Conservation (phyloP, 1,140 invertebrate genomes). For the Hyphantria cunea region DNA sequence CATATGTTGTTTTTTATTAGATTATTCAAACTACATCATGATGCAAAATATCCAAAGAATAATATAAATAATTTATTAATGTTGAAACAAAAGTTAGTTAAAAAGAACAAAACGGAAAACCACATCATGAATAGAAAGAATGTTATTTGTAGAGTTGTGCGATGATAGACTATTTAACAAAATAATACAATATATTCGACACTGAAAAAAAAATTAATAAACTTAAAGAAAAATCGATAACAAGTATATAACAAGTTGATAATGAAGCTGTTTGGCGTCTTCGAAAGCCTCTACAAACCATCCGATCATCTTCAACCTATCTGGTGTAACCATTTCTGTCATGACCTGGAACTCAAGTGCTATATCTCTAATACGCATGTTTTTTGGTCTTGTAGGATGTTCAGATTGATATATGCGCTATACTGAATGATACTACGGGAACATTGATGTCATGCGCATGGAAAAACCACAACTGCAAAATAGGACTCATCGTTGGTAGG, state of each 20-base stretch:
- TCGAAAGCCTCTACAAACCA: conserved; percentile 66
- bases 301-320: conserved; percentile 63
- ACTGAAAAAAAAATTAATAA: no score
- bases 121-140: no score
- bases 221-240: not conserved
- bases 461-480: conserved; percentile 96
- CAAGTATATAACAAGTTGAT: conserved; percentile 19
- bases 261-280: not conserved
- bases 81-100: no score
- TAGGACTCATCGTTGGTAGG: conserved; percentile 96
- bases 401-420: conserved; percentile 97
- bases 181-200: no score
- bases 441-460: conserved; percentile 99
- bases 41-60: no score
- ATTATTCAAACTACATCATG: no score
- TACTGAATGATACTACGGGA: conserved; percentile 99
- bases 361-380: conserved; percentile 64
- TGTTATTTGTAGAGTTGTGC: no score
- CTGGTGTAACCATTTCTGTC: not conserved
- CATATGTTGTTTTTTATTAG: no score
- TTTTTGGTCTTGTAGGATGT: conserved; percentile 88
- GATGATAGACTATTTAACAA: no score
- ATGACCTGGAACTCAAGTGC: conserved; percentile 12
- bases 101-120: no score
- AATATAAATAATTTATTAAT: no score